A percentile compares a stretch with the other conserved stretches of the same genome.
Conservation (phyloP, 2,797 vertebrate genomes). For the Chaetophractus vellerosus region DNA sequence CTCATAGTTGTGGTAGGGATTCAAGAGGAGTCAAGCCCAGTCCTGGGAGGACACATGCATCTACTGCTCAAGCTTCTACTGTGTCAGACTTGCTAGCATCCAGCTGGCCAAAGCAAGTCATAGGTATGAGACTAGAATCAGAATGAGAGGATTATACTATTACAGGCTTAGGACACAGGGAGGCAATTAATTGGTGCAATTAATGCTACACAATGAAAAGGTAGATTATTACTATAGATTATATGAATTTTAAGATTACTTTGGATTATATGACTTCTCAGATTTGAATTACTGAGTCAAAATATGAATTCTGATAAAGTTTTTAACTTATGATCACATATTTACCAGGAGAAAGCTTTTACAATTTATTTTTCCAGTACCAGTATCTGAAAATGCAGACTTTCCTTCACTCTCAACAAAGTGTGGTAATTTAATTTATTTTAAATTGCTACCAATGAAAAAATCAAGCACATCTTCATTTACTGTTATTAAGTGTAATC, state of each 20-base stretch:
- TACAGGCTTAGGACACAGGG: neutral
- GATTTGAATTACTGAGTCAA: neutral
- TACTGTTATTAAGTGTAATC: neutral
- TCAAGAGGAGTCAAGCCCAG: neutral
- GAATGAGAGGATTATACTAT: neutral
- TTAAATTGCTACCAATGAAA: neutral
- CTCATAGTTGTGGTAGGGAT: neutral
- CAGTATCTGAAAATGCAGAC: neutral
- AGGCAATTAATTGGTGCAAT: neutral
- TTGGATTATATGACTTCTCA: neutral
- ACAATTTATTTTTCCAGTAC: neutral
- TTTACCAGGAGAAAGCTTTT: neutral
- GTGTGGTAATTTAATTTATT: neutral
- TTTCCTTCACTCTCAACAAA: neutral
- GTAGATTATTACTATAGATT: neutral
- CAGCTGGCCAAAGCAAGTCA: neutral
- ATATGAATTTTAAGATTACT: neutral
- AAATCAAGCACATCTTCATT: neutral
- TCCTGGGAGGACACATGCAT: neutral
- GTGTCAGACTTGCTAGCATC: neutral
- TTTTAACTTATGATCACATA: neutral
- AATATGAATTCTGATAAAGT: neutral
- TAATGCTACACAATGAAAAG: neutral
- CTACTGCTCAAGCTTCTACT: neutral
- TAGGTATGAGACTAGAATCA: neutral